Base-by-base conservation (phyloP, 2,113 vertebrate genomes). In the Brachirus orientalis region DNA sequence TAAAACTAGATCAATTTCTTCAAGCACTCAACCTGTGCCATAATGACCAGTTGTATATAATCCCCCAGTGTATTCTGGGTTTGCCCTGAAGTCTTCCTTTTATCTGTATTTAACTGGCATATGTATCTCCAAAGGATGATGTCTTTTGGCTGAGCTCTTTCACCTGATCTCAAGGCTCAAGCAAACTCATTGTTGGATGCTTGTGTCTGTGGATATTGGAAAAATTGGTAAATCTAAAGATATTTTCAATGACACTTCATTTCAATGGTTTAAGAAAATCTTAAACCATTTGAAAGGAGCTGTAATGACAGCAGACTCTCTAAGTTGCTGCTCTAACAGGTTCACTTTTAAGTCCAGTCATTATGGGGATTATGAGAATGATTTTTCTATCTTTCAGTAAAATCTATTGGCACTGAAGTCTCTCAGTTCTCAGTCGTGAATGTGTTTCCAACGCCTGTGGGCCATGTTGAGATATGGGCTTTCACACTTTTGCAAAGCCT, bases 401-500 rank as follows among this genome's bases (percentile, higher is more conserved):
- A 41, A 19, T 62, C 47, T 69, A 1, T 11, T 22, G 13, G 41
- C 58, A 41, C 13, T 10, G 38, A 54, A 45, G 58, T 59, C 52
- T 63, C n/a, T n/a, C n/a, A n/a, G n/a, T n/a, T n/a, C n/a, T n/a
- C n/a, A n/a, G n/a, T n/a, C n/a, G n/a, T n/a, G n/a, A n/a, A n/a
- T n/a, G n/a, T 28, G 3, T 28, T 3, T 28, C 22, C n/a, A 22
- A 51, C 63, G 12, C 40, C 69, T 60, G 47, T 43, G 69, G 55
- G 37, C 47, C 36, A 47, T 74, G 75, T 54, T 63, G 59, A 13
- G 40, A 47, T 12, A 12, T 1, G 18, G 1, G 54, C 67, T 60
- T 77, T 73, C 45, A 46, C 75, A 57, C 67, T 41, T 18, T 54
- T 54, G 13, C 63, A 61, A 58, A 73, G 59, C 72, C 35, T 58